A percentile compares a stretch with the other conserved stretches of the same genome.
Conservation (phyloP, 2,113 vertebrate genomes). For the Camelus dromedarius region DNA sequence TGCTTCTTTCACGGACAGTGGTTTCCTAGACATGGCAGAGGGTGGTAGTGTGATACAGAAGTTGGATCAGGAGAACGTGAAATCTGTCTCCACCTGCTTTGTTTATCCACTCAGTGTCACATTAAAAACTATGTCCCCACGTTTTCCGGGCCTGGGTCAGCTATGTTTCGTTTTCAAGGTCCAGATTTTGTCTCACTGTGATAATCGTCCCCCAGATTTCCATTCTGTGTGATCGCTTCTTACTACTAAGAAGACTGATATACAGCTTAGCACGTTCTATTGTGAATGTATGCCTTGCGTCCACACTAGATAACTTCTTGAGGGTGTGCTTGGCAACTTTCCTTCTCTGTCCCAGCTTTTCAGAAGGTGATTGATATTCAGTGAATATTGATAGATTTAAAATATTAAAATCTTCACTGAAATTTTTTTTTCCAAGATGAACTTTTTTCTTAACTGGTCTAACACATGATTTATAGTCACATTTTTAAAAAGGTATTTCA, state of each 20-base stretch:
- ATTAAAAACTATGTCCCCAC: accelerated
- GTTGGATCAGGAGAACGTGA: not conserved
- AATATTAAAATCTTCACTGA: not conserved
- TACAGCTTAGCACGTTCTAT: not conserved
- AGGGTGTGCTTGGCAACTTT: not conserved
- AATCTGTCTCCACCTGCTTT: not conserved
- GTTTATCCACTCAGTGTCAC: not conserved
- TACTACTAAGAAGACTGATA: not conserved
- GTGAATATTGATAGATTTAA: not conserved
- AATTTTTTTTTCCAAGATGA: not conserved
- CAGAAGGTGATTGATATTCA: not conserved
- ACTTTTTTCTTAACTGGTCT: not conserved
- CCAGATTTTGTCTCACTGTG: not conserved
- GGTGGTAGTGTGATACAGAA: not conserved
- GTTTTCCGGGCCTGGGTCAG: no score
- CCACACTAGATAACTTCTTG: not conserved
- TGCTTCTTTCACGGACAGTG: not conserved
- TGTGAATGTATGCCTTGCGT: accelerated
- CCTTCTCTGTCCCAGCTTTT: not conserved
- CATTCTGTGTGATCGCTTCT: not conserved
- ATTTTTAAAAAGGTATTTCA: not conserved
- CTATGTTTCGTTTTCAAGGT: not conserved
- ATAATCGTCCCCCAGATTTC: not conserved
- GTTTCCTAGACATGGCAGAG: not conserved
- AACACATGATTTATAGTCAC: not conserved